Conservation (phyloP, 2,888 invertebrate species). For the Spisula subtruncata region DNA sequence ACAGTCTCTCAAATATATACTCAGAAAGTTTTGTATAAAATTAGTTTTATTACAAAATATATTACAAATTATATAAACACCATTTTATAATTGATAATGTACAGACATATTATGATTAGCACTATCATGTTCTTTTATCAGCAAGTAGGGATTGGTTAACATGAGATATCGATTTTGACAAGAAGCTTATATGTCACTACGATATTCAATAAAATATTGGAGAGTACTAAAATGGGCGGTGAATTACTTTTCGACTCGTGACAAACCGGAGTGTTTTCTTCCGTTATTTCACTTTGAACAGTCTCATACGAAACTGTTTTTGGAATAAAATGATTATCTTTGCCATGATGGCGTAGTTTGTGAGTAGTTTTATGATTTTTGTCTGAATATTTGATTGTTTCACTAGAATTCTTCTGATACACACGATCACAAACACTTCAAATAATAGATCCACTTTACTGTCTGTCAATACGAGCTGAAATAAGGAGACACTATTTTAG, state of each 20-base stretch:
- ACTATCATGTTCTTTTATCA: not conserved
- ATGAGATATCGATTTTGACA: not conserved
- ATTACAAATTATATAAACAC: not conserved
- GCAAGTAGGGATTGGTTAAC: not conserved
- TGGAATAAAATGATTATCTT: slow-evolving; percentile 24
- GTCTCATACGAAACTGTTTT: slow-evolving; percentile 3
- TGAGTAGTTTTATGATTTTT: slow-evolving; percentile 30
- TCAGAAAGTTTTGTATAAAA: not conserved
- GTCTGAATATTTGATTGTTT: not conserved
- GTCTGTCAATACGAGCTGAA: not conserved
- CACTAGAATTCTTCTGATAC: not conserved
- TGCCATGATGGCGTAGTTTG: slow-evolving; percentile 38
- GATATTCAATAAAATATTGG: not conserved
- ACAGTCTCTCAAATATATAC: not conserved
- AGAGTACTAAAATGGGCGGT: not conserved
- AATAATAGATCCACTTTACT: not conserved
- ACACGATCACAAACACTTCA: not conserved
- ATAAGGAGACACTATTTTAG: not conserved
- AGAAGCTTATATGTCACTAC: not conserved
- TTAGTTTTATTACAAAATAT: slow-evolving; percentile 14
- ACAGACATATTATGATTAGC: not conserved
- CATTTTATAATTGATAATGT: not conserved
- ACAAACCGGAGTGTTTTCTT: slow-evolving; percentile 12
- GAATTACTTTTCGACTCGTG: slow-evolving; percentile 1
- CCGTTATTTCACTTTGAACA: slow-evolving; percentile 21